These are phyloP conservation scores for Acanthosepion esculentum DNA, from an alignment of 2,888 invertebrate species.

Conservation along the genomic window DNA sequence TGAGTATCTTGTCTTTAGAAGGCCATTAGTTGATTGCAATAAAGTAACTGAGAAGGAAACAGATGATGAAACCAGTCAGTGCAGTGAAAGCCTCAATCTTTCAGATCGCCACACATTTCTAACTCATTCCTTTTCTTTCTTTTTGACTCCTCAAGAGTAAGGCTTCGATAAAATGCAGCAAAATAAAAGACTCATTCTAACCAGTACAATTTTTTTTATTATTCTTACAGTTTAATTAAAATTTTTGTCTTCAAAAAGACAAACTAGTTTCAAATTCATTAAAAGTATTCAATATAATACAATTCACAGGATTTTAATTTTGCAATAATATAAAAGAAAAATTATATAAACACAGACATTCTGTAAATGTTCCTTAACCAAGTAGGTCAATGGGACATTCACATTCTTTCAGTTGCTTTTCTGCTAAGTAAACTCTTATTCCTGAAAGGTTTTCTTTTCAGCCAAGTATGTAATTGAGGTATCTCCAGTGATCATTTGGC, in stretches of 20 bases:
- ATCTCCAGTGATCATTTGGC: not conserved
- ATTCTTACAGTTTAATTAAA: not conserved
- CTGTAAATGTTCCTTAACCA: not conserved
- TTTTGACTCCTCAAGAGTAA: not conserved
- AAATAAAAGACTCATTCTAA: not conserved
- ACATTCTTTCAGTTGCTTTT: not conserved
- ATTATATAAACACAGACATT: too few relatives aligned
- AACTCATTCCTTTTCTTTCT: not conserved
- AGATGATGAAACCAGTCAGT: not conserved
- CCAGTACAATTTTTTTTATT: not conserved
- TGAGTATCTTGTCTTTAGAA: not conserved
- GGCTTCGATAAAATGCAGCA: not conserved
- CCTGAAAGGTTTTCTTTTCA: not conserved
- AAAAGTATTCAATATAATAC: too few relatives aligned
- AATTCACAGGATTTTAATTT: too few relatives aligned
- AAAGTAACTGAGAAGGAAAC: not conserved
- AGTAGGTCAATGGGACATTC: not conserved
- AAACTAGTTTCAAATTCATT: not conserved
- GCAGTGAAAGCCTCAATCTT: not conserved
- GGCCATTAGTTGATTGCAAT: conserved; percentile 11
- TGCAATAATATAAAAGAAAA: too few relatives aligned
- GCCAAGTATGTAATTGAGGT: not conserved
- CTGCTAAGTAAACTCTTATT: not conserved
- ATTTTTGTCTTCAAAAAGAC: not conserved
- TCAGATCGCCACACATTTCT: not conserved